phyloP scores from a whole-genome alignment of 1,140 invertebrate species.

The Drosophila punjabiensis region DNA sequence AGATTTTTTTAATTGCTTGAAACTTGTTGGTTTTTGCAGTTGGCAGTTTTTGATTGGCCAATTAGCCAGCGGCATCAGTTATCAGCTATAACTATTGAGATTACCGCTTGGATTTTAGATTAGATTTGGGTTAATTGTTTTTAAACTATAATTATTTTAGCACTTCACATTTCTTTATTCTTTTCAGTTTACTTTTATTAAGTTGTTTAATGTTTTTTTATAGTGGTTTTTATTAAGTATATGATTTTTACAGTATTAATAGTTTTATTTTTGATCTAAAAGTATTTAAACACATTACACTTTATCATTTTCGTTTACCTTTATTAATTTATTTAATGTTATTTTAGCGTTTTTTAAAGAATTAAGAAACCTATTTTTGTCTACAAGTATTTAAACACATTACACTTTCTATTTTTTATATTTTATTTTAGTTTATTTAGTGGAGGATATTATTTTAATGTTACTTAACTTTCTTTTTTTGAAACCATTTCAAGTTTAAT shows the following conservation, averaged over 20 bases:
- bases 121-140: too few relatives aligned
- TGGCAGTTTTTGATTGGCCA: slow-evolving; percentile 78
- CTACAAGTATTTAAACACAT: too few relatives aligned
- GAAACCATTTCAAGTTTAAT: too few relatives aligned
- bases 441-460: too few relatives aligned
- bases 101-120: background rate
- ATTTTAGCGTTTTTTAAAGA: too few relatives aligned
- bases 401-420: too few relatives aligned
- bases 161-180: background rate
- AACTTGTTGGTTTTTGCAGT: slow-evolving; percentile 52
- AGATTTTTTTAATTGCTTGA: slow-evolving; percentile 74
- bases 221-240: background rate
- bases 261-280: background rate
- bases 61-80: slow-evolving; percentile 67
- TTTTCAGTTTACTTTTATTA: background rate
- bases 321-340: too few relatives aligned
- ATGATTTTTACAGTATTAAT: background rate
- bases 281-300: background rate
- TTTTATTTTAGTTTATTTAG: too few relatives aligned
- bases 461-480: too few relatives aligned
- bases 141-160: too few relatives aligned
- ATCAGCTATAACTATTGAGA: slow-evolving; percentile 32
- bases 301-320: background rate
- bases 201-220: background rate
- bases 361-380: too few relatives aligned